Evolutionary conservation across 2,113 vertebrate species (phyloP), one percentile per base, ranked within the genome.

Genomic region (Uria aalge): DNA sequence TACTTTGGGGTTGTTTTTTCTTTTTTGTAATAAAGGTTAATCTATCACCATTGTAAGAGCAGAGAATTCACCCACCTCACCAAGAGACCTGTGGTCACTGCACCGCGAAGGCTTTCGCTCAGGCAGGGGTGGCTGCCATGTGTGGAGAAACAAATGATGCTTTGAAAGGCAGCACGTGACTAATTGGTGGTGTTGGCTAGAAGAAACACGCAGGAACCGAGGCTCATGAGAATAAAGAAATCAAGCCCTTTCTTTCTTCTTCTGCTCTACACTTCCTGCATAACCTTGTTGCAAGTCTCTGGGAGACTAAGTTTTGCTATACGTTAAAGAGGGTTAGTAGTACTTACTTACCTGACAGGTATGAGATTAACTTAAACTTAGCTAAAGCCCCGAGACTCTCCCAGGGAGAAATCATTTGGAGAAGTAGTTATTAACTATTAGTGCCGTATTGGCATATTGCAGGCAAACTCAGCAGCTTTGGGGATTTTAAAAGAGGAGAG

Each of bases 401-500:
- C 40, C 0, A 73, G 90, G 88, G 66, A 92, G 66, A 83, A n/a
- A 34, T 92, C 82, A 88, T 92, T 88, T 92, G 75, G 40, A 85
- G 57, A 90, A 72, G 48, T 11, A 90, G 75, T 73, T 96, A 85
- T 96, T 90, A 83, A 94, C 88, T 69, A 73, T 82, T 88, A 94
- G 41, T 88, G 74, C 67, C 76, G 30, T 12, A 75, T 6, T 72
- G 91, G 68, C 66, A 75, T 71, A 82, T 30, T 85, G 78, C 81
- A 85, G 85, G 78, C 57, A 92, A 92, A 69, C 41, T 71, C 75
- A 47, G 53, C 45, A 92, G 85, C 88, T 85, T 76, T 62, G 81
- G 90, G 96, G 90, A 94, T 94, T 96, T 96, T 76, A 88, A 96
- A 88, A 69, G 67, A 73, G 45, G 43, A 79, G 77, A 95, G 50